phyloP scores from a whole-genome alignment of 2,888 invertebrate genomes.

The Agrotis ipsilon region DNA sequence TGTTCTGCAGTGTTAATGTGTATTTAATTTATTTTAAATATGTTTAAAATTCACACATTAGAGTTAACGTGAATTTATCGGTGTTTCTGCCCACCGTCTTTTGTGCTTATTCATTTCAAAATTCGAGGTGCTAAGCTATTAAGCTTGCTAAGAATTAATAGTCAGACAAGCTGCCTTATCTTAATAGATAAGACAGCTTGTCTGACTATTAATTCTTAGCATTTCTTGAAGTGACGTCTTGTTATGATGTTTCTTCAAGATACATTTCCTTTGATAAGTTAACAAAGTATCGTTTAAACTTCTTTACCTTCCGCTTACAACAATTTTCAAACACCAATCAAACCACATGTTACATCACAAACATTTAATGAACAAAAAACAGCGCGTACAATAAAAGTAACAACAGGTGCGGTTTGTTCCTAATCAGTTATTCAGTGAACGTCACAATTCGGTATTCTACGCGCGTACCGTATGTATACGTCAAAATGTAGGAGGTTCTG shows the following conservation, averaged over 20 bases:
- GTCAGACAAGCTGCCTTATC: no score
- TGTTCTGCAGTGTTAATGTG: background rate
- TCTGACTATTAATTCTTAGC: background rate
- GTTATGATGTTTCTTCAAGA: background rate
- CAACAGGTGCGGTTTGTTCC: constrained; percentile 77
- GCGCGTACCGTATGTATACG: constrained; percentile 71
- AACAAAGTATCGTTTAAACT: background rate
- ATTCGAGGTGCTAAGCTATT: no score
- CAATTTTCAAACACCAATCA: constrained; percentile 36
- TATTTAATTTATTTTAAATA: no score
- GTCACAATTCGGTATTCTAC: constrained; percentile 76
- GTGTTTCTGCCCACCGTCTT: background rate
- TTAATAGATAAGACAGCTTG: no score
- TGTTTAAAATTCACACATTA: no score
- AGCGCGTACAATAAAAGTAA: constrained; percentile 57
- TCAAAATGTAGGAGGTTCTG: constrained; percentile 80
- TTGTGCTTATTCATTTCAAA: no score
- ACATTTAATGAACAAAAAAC: constrained; percentile 68
- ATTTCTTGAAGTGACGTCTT: no score
- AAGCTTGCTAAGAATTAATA: no score
- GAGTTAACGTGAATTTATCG: background rate
- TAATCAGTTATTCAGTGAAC: constrained; percentile 81
- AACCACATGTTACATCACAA: constrained; percentile 58
- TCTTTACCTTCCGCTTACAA: background rate
- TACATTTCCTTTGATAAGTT: background rate